Evolutionary conservation across 2,888 invertebrate genomes (phyloP), one percentile per base, ranked within the genome.

Genomic region (Eurytoma californica): DNA sequence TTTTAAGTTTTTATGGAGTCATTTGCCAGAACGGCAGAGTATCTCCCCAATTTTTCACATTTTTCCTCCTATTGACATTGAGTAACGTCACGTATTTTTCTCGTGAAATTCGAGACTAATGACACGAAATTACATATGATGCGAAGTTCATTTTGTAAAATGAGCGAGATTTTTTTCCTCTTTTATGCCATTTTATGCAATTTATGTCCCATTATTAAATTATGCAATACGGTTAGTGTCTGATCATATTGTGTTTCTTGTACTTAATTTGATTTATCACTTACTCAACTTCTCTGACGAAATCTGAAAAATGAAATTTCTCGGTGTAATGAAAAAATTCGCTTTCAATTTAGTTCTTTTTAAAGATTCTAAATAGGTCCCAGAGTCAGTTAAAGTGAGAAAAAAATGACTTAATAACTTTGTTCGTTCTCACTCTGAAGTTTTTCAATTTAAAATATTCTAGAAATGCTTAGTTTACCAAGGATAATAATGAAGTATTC

Each of bases 21-120:
- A 72, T 72, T 72, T 63, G 18, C 63, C 61, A 61, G 3, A 49
- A 24, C 51, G 61, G 47, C 57, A 72, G 53, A 24, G 24, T 60
- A 57, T 14, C 60, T 24, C 13, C 14, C 12, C 13, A 49, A 53
- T 28, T 20, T 57, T 47, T n/a, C 49, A 57, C 18, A 24, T 73
- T 53, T 55, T 65, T 39, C n/a, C n/a, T 24, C 4, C 58, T 47
- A 0, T 47, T n/a, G 28, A 49, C 24, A 30, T 39, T 7, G 28
- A 61, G 61, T n/a, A 47, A 14, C 58, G 16, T 66, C 57, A 58
- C 58, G n/a, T 30, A 51, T 63, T 51, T 47, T 28, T 72, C 53
- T 30, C 5, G 14, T 30, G 53, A 24, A 49, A n/a, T 24, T 24
- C 49, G 0, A 12, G 39, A 63, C 39, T 63, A n/a, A 63, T 63